These are phyloP conservation scores for Caenorhabditis plicata DNA, from an alignment of 2,888 invertebrate species.

Conservation along the genomic window DNA sequence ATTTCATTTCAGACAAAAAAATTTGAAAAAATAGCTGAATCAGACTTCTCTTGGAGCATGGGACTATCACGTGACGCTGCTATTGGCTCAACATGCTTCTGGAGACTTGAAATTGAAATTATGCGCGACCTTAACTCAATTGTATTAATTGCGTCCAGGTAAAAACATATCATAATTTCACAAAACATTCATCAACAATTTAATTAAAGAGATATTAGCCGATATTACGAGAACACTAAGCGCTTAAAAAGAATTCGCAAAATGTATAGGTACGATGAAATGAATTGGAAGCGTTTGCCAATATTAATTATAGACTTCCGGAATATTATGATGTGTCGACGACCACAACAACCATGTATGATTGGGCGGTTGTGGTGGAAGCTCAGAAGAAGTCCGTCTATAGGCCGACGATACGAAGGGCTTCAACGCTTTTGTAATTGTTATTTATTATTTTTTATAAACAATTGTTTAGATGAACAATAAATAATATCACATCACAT, in stretches of 20 bases:
- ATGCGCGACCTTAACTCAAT: conserved; percentile 55
- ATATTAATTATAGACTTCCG: conserved; percentile 41
- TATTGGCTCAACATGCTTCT: conserved; percentile 56
- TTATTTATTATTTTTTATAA: too few species aligned
- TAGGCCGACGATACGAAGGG: conserved; percentile 32
- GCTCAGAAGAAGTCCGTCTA: conserved; percentile 40
- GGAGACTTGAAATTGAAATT: conserved; percentile 59
- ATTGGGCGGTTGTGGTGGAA: conserved; percentile 60
- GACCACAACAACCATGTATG: conserved; percentile 55
- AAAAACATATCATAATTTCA: background rate
- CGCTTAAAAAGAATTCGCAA: conserved; percentile 59
- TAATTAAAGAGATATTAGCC: conserved; percentile 57
- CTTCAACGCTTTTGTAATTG: conserved; percentile 20
- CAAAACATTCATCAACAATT: background rate
- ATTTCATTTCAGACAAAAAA: conserved; percentile 56
- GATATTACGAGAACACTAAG: conserved; percentile 55
- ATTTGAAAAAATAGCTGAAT: conserved; percentile 58
- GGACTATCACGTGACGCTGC: conserved; percentile 53
- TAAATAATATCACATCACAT: too few species aligned
- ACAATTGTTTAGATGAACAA: too few species aligned
- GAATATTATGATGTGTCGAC: conserved; percentile 59
- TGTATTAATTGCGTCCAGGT: conserved; percentile 60
- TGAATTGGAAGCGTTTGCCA: background rate
- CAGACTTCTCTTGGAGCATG: conserved; percentile 58
- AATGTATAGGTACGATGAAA: conserved; percentile 42